These are phyloP conservation scores for Platichthys stellatus DNA, from an alignment of 2,113 vertebrate species.

Conservation along the genomic window DNA sequence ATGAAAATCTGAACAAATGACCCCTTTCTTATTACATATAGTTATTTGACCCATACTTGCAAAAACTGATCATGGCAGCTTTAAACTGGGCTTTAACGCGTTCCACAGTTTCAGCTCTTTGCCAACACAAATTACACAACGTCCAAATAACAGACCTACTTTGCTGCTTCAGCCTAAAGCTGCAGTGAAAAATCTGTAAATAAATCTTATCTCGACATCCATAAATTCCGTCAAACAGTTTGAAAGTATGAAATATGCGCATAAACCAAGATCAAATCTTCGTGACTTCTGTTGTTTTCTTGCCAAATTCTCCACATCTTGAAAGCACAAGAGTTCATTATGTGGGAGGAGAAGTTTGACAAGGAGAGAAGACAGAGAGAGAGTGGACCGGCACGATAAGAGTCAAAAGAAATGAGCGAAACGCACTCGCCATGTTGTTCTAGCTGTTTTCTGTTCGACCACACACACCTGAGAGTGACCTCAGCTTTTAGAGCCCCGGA, in stretches of 20 bases:
- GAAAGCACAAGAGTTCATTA: not conserved
- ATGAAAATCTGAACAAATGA: not conserved
- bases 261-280: constrained; percentile 14
- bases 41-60: not conserved
- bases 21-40: not conserved
- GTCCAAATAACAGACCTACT: not conserved
- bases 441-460: constrained; percentile 79
- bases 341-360: not conserved
- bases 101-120: constrained; percentile 19
- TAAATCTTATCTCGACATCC: not conserved
- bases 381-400: not conserved
- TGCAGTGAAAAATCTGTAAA: not conserved
- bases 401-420: not conserved
- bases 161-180: not conserved
- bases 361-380: not conserved
- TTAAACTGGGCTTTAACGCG: constrained; percentile 1
- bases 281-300: not conserved
- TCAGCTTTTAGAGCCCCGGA: constrained; percentile 51
- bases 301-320: constrained; percentile 24
- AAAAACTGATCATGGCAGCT: not conserved
- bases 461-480: constrained; percentile 36
- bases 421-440: constrained; percentile 54
- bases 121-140: constrained; percentile 21
- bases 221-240: constrained; percentile 17
- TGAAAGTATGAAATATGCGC: constrained; percentile 1